Evolutionary conservation across 2,797 vertebrate genomes (phyloP).

Genomic region (Odontamblyopus rebecca): DNA sequence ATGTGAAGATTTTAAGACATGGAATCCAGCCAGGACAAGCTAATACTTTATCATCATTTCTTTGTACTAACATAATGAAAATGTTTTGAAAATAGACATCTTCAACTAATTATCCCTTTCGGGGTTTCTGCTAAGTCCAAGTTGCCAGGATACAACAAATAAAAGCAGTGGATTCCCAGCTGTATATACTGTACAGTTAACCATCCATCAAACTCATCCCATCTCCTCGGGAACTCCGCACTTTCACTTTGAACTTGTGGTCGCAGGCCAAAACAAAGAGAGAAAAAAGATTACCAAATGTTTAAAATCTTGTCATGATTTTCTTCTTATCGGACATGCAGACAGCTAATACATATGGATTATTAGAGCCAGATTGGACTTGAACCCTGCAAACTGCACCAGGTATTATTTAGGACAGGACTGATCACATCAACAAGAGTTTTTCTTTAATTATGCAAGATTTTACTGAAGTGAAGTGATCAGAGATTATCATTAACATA

Average conservation of each 20-base stretch:
- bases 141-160: slow-evolving; percentile 51
- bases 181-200: slow-evolving; percentile 51
- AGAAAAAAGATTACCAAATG: slow-evolving; percentile 38
- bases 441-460: slow-evolving; percentile 3
- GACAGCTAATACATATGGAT: slow-evolving; percentile 35
- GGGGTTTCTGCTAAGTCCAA: slow-evolving; percentile 47
- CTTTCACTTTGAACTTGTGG: slow-evolving; percentile 50
- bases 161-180: slow-evolving; percentile 52
- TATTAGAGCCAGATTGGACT: slow-evolving; percentile 44
- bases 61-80: slow-evolving; percentile 35
- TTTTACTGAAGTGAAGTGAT: slow-evolving; percentile 3
- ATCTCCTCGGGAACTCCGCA: slow-evolving; percentile 25
- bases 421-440: slow-evolving; percentile 12
- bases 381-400: slow-evolving; percentile 25
- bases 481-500: not conserved
- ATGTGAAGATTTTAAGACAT: slow-evolving; percentile 18
- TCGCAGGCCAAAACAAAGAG: slow-evolving; percentile 21
- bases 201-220: slow-evolving; percentile 55
- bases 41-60: slow-evolving; percentile 8
- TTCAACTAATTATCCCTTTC: slow-evolving; percentile 56
- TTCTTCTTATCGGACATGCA: slow-evolving; percentile 40
- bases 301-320: slow-evolving; percentile 28
- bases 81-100: slow-evolving; percentile 60
- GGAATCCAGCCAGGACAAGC: slow-evolving; percentile 15
- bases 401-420: slow-evolving; percentile 14